These are phyloP conservation scores for Ceyx melanurus DNA, from an alignment of 2,113 vertebrate species.

Conservation along the genomic window DNA sequence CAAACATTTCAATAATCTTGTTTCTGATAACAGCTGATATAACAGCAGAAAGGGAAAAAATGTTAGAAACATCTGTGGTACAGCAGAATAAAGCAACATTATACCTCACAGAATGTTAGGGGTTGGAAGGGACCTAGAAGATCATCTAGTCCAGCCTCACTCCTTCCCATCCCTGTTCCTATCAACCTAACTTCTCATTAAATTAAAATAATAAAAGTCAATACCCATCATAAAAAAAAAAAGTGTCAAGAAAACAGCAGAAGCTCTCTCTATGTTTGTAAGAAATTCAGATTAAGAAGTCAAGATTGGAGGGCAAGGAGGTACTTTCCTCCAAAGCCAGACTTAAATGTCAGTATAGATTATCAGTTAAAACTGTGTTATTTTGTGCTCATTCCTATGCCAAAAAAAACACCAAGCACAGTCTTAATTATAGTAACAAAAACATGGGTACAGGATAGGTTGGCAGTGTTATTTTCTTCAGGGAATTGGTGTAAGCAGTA, in stretches of 20 bases:
- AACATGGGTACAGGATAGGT: not conserved
- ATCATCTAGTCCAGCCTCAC: too few species aligned
- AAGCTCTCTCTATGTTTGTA: not conserved
- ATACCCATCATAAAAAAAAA: not conserved
- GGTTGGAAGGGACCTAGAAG: too few species aligned
- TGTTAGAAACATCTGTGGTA: not conserved
- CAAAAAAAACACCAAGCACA: not conserved
- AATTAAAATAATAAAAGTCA: slow-evolving; percentile 7
- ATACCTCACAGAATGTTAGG: too few species aligned
- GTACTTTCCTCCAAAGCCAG: slow-evolving; percentile 12
- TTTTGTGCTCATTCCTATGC: not conserved
- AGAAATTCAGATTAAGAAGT: slow-evolving; percentile 3
- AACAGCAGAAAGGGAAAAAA: not conserved
- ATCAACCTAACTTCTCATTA: not conserved
- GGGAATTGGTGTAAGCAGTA: not conserved
- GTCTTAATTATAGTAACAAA: slow-evolving; percentile 31
- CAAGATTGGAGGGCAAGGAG: not conserved
- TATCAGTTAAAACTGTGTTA: not conserved
- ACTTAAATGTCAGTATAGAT: slow-evolving; percentile 47
- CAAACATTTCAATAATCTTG: not conserved
- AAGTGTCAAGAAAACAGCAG: not conserved
- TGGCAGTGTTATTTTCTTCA: slow-evolving; percentile 19
- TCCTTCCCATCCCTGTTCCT: not conserved
- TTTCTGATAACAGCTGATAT: not conserved
- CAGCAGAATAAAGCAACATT: not conserved